Evolutionary conservation across 2,113 vertebrate species (phyloP).

Genomic region (Oreochromis spilurus): DNA sequence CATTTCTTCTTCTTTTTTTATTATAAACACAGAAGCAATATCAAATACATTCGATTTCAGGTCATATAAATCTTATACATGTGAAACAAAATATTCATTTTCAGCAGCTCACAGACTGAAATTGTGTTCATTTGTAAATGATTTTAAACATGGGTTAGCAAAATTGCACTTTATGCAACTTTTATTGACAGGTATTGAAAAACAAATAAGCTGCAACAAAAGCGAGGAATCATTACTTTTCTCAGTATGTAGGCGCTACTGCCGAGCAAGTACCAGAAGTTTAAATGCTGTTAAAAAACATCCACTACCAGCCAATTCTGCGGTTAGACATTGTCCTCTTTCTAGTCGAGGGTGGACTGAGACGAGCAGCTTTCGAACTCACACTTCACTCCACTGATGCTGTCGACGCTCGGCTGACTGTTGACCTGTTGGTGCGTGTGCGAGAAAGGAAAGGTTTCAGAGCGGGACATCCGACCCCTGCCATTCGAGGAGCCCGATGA

Average conservation of each 20-base stretch:
- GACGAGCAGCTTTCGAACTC: conserved; percentile 73
- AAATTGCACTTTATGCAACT: conserved; percentile 6
- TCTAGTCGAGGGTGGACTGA: conserved; percentile 47
- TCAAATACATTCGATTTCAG: conserved; percentile 19
- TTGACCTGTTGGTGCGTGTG: conserved; percentile 70
- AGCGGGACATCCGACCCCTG: conserved; percentile 71
- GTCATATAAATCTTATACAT: conserved; percentile 28
- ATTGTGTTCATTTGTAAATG: background rate
- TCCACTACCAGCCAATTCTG: background rate
- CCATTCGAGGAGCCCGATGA: conserved; percentile 40
- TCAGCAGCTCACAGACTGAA: conserved; percentile 7
- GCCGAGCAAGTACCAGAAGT: background rate
- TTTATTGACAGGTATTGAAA: conserved; percentile 2
- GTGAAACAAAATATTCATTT: conserved; percentile 26
- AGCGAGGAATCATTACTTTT: background rate
- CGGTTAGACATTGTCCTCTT: background rate
- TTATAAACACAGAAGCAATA: conserved; percentile 44
- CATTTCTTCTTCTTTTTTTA: conserved; percentile 1
- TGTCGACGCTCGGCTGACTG: conserved; percentile 75
- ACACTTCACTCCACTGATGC: conserved; percentile 76
- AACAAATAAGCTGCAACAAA: background rate
- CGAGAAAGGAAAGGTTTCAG: conserved; percentile 74
- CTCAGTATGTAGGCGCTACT: background rate
- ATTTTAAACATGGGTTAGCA: background rate
- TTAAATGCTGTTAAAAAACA: background rate